A percentile compares a stretch with the other conserved stretches of the same genome.
Evolutionary conservation across 2,113 vertebrate species (phyloP).

Genomic region (Thermophis baileyi): DNA sequence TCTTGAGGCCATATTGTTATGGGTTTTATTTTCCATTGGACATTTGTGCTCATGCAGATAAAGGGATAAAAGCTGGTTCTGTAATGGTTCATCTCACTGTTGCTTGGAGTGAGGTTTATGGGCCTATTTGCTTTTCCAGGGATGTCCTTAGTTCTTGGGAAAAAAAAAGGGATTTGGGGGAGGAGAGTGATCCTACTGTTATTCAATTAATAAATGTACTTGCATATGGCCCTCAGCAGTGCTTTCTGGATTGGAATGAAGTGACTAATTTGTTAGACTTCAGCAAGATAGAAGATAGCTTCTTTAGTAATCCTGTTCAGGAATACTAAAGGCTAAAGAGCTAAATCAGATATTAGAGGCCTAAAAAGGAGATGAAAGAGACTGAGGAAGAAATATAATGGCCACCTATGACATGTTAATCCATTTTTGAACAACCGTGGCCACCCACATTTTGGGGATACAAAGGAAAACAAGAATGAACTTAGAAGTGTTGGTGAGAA

Average conservation of each 20-base stretch:
- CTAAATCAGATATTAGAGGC: not conserved
- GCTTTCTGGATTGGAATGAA: not conserved
- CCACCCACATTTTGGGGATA: not conserved
- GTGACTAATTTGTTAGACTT: not conserved
- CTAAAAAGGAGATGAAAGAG: not conserved
- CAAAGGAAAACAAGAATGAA: not conserved
- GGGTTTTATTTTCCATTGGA: slow-evolving; percentile 17
- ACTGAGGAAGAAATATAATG: not conserved
- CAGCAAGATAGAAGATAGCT: not conserved
- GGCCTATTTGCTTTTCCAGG: not conserved
- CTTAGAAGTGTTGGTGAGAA: not conserved
- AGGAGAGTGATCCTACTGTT: not conserved
- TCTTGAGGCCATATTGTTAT: slow-evolving; percentile 23
- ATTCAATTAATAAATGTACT: not conserved
- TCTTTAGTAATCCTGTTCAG: not conserved
- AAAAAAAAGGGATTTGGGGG: not conserved
- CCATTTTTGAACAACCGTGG: not conserved
- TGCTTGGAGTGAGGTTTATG: slow-evolving; percentile 30
- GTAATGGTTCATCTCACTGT: slow-evolving; percentile 14
- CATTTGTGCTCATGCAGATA: slow-evolving; percentile 34
- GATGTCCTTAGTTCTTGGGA: not conserved
- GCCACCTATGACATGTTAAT: not conserved
- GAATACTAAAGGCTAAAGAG: not conserved
- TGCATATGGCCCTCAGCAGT: not conserved
- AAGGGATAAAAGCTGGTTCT: not conserved